These are phyloP conservation scores for Papilio protenor DNA, from an alignment of 2,888 invertebrate species.

Conservation along the genomic window DNA sequence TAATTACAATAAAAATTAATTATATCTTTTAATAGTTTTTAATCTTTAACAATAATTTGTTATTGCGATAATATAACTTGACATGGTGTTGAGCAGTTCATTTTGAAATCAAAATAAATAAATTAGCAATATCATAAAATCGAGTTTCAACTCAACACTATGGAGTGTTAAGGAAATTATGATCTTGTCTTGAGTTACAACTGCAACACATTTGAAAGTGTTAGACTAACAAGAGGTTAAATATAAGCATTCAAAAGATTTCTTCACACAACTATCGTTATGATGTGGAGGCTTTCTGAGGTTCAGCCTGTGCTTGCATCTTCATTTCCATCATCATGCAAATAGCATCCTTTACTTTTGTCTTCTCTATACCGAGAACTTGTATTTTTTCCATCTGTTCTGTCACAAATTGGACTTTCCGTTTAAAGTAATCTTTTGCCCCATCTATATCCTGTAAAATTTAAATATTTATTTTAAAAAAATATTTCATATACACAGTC, in stretches of 20 bases:
- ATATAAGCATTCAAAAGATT: constrained; percentile 35
- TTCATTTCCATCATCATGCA: constrained; percentile 91
- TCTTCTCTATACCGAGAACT: constrained; percentile 91
- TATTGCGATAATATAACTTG: constrained; percentile 1
- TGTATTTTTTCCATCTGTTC: constrained; percentile 98
- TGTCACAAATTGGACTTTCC: constrained; percentile 95
- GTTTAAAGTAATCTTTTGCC: constrained; percentile 96
- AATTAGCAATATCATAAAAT: not conserved
- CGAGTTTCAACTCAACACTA: not conserved
- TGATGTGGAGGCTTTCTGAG: constrained; percentile 70
- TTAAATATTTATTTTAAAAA: not conserved
- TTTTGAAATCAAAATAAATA: not conserved
- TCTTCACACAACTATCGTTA: constrained; percentile 57
- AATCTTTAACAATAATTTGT: not conserved
- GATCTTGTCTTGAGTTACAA: not conserved
- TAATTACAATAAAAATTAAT: not conserved
- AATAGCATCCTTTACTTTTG: constrained; percentile 90
- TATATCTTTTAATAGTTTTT: not conserved
- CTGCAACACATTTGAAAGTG: not conserved
- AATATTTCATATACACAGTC: not conserved
- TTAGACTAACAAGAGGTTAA: constrained; percentile 22
- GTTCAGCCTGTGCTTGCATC: constrained; percentile 81
- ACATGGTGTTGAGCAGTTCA: constrained; percentile 4
- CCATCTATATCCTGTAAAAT: constrained; percentile 87
- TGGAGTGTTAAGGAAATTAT: too few relatives aligned